Evolutionary conservation across 2,113 vertebrate species (phyloP).

Genomic region (Zosterops japonicus): DNA sequence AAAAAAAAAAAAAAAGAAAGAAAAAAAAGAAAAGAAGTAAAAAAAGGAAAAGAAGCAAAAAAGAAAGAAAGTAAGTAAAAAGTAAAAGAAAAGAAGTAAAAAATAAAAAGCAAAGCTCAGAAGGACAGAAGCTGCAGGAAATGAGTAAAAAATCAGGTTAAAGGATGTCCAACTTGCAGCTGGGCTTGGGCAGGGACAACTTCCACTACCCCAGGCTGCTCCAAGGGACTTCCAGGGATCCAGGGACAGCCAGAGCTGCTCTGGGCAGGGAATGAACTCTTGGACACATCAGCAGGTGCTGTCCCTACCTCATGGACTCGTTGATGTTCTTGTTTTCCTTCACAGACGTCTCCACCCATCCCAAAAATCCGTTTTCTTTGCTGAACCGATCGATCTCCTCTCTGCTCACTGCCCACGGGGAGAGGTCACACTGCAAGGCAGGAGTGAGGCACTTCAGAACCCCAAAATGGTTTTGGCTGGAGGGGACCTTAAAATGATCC

Average conservation of each 20-base stretch:
- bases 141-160: neutral
- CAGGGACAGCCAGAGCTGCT: neutral
- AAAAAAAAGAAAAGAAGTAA: too few relatives aligned
- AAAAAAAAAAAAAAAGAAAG: too few relatives aligned
- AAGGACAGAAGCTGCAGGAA: neutral
- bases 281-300: rapidly evolving
- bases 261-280: neutral
- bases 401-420: conserved; percentile 78
- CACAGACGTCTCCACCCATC: conserved; percentile 88
- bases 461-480: rapidly evolving
- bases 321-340: conserved; percentile 89
- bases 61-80: too few relatives aligned
- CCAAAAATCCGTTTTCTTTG: conserved; percentile 82
- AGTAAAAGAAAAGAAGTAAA: too few relatives aligned
- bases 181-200: neutral
- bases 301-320: conserved; percentile 83
- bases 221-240: neutral
- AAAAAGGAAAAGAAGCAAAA: too few relatives aligned
- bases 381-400: conserved; percentile 85
- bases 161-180: neutral
- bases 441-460: neutral
- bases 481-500: neutral
- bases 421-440: conserved; percentile 81
- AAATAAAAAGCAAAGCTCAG: neutral
- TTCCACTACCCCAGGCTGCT: neutral